Evolutionary conservation across 2,797 vertebrate species (phyloP).

Genomic region (Sebastiscus tertius): DNA sequence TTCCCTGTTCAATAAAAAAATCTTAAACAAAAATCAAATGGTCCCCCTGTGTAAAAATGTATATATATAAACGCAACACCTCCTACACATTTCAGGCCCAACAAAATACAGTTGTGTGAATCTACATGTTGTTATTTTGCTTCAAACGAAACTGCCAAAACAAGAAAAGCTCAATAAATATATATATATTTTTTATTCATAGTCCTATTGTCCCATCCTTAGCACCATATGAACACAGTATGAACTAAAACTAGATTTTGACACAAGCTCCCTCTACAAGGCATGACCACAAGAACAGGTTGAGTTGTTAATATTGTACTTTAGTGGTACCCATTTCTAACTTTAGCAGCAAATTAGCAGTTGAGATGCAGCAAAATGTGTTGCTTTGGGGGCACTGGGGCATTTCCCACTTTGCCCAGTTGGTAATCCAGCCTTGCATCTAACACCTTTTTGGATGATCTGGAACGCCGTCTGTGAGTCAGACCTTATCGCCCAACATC

Average conservation of each 20-base stretch:
- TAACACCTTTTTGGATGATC: not conserved
- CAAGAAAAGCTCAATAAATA: not conserved
- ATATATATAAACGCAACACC: constrained; percentile 51
- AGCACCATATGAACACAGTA: not conserved
- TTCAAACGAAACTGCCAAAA: not conserved
- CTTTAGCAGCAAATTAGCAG: not conserved
- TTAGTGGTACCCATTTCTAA: not conserved
- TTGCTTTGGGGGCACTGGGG: not conserved
- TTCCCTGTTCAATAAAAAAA: not conserved
- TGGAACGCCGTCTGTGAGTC: not conserved
- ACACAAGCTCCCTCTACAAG: not conserved
- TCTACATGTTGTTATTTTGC: not conserved
- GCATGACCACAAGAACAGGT: not conserved
- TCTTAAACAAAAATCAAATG: no score
- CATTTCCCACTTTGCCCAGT: not conserved
- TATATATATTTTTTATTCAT: no score
- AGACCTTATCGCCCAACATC: not conserved
- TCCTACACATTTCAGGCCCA: constrained; percentile 71
- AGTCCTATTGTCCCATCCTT: no score
- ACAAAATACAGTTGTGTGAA: not conserved
- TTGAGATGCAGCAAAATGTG: not conserved
- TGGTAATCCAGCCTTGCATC: not conserved
- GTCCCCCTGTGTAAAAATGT: no score
- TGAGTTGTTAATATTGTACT: not conserved
- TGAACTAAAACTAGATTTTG: not conserved